These are phyloP conservation scores for Aphrocallistes beatrix DNA, from an alignment of 37 sponge, comb jelly and placozoan genomes.

Conservation along the genomic window DNA sequence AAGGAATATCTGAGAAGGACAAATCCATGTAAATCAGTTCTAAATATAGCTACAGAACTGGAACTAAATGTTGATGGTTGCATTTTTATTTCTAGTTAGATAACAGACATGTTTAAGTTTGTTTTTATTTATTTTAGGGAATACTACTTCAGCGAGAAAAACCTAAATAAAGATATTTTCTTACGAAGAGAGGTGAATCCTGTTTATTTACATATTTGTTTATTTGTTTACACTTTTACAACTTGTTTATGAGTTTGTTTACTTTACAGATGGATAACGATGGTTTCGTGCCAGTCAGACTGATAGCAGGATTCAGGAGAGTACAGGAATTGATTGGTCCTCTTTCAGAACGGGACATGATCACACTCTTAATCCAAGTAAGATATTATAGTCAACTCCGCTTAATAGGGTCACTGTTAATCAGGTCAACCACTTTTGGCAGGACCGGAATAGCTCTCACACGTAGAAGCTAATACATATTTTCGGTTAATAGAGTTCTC, in stretches of 20 bases:
- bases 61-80: too few relatives aligned
- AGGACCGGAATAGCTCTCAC: too few relatives aligned
- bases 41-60: too few relatives aligned
- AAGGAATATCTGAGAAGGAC: too few relatives aligned
- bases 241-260: neutral
- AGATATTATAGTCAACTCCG: neutral
- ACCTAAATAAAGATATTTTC: conserved; percentile 82
- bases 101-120: too few relatives aligned
- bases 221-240: neutral
- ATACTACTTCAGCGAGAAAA: conserved; percentile 94
- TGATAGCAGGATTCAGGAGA: conserved; percentile 83
- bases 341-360: neutral
- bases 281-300: conserved; percentile 68
- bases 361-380: neutral
- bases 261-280: conserved; percentile 81
- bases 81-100: too few relatives aligned
- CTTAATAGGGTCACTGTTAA: neutral
- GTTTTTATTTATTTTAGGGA: conserved; percentile 42
- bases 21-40: too few relatives aligned
- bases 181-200: conserved; percentile 65
- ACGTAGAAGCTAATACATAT: too few relatives aligned
- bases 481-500: too few relatives aligned
- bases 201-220: neutral
- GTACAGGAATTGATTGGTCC: conserved; percentile 29
- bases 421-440: neutral